phyloP scores from a whole-genome alignment of 1,140 invertebrate species.

The Chelonus insularis region DNA sequence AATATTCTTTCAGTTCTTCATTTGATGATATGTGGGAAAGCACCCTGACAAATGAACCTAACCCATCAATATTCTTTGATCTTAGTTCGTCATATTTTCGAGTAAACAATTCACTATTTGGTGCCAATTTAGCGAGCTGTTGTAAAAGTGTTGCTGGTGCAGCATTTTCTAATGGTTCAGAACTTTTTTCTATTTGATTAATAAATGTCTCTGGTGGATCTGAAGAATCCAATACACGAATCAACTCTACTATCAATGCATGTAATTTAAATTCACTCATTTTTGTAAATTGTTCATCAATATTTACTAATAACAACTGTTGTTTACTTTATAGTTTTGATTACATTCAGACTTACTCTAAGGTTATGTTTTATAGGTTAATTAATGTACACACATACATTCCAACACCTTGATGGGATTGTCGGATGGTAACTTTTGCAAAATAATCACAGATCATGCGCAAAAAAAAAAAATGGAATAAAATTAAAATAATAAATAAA shows the following conservation, averaged over 20 bases:
- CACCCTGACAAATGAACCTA: slow-evolving; percentile 59
- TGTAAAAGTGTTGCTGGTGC: slow-evolving; percentile 53
- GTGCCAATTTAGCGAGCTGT: slow-evolving; percentile 52
- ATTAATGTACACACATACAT: too few species aligned
- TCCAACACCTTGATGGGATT: too few species aligned
- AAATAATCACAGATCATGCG: too few species aligned
- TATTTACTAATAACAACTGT: too few species aligned
- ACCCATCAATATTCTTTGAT: slow-evolving; percentile 60
- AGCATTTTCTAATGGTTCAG: slow-evolving; percentile 40
- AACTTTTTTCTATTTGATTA: slow-evolving; percentile 57
- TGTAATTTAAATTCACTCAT: slow-evolving; percentile 65
- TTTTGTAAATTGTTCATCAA: too few species aligned
- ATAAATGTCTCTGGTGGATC: slow-evolving; percentile 58
- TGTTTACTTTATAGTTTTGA: too few species aligned
- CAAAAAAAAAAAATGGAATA: too few species aligned
- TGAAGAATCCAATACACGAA: slow-evolving; percentile 56
- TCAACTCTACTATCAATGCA: slow-evolving; percentile 56
- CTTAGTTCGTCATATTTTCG: slow-evolving; percentile 62
- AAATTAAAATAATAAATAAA: too few species aligned
- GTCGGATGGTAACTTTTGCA: too few species aligned
- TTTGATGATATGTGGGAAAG: slow-evolving; percentile 59
- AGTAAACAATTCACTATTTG: slow-evolving; percentile 54
- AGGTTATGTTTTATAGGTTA: too few species aligned
- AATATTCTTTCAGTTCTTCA: slow-evolving; percentile 54
- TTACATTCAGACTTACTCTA: too few species aligned